Percentiles rank a stretch among this genome's conserved stretches.
Evolutionary conservation across 2,797 vertebrate genomes (phyloP).

Genomic region (Coregonus ussuriensis): DNA sequence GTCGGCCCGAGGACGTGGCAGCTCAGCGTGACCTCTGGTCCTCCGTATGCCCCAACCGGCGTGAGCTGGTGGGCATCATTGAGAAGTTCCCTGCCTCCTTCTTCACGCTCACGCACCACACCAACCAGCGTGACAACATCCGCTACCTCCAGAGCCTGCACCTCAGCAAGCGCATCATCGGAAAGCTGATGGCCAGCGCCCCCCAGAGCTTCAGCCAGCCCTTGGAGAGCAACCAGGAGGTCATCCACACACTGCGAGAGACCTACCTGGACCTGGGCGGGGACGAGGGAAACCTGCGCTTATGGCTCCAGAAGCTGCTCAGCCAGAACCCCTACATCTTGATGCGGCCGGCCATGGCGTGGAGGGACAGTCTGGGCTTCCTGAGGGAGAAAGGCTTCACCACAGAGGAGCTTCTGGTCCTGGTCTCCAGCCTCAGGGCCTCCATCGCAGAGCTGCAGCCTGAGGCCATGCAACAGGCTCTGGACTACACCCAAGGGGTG

Average conservation of each 20-base stretch:
- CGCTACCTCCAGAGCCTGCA: constrained; percentile 81
- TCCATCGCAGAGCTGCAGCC: constrained; percentile 85
- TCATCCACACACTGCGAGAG: constrained; percentile 80
- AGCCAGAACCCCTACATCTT: constrained; percentile 89
- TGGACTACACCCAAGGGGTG: constrained; percentile 74
- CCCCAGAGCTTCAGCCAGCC: constrained; percentile 82
- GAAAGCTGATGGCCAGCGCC: constrained; percentile 84
- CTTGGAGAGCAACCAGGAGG: constrained; percentile 76
- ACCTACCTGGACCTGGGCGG: constrained; percentile 85
- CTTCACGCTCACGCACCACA: constrained; percentile 74
- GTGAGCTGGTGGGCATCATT: constrained; percentile 80
- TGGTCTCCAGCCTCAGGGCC: constrained; percentile 86
- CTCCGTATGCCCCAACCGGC: constrained; percentile 77
- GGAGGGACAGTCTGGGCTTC: constrained; percentile 81
- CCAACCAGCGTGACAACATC: constrained; percentile 82
- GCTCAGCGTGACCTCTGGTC: constrained; percentile 83
- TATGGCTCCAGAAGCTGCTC: constrained; percentile 88
- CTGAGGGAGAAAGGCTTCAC: constrained; percentile 81
- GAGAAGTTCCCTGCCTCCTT: constrained; percentile 89
- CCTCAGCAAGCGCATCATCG: constrained; percentile 83
- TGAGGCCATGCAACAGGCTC: constrained; percentile 72
- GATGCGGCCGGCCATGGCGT: constrained; percentile 70
- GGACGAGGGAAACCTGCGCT: constrained; percentile 77
- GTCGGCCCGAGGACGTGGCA: constrained; percentile 73
- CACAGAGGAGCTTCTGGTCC: constrained; percentile 78